A percentile compares a stretch with the other conserved stretches of the same genome.
phyloP scores from a whole-genome alignment of 2,113 vertebrate genomes.

The Dasyornis broadbenti region DNA sequence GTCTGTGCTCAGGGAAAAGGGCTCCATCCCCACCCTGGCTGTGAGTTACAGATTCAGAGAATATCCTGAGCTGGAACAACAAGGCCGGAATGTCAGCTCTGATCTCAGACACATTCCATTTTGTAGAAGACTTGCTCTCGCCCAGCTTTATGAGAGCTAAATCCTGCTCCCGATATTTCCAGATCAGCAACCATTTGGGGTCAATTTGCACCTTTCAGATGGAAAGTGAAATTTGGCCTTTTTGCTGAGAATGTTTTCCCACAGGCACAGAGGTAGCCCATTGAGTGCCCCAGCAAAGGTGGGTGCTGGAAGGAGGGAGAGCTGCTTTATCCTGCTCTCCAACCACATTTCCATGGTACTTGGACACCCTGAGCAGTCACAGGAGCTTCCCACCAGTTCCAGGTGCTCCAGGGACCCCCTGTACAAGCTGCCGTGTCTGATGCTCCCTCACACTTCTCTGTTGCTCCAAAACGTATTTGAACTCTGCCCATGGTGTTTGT shows the following conservation, averaged over 20 bases:
- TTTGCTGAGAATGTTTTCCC: not conserved
- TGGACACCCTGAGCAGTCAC: not conserved
- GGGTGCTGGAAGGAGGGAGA: not conserved
- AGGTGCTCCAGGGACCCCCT: fast-evolving
- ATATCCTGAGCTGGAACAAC: not conserved
- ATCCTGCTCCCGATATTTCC: not conserved
- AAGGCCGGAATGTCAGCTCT: not conserved
- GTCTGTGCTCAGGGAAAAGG: not conserved
- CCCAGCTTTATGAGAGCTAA: not conserved
- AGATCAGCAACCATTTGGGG: not conserved
- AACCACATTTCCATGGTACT: not conserved
- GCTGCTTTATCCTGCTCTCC: not conserved
- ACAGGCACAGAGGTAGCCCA: fast-evolving
- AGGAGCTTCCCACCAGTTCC: not conserved
- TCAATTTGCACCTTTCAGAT: not conserved
- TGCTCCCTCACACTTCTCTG: not conserved
- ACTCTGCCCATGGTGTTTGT: not conserved
- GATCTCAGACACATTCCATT: not conserved
- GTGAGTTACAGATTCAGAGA: fast-evolving
- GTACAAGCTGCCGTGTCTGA: not conserved
- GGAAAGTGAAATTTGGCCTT: not conserved
- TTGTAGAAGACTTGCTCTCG: not conserved
- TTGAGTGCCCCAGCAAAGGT: not conserved
- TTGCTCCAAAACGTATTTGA: not conserved
- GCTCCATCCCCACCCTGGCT: not conserved